Evolutionary conservation across 2,888 invertebrate species (phyloP).

Genomic region (Sicus ferrugineus): DNA sequence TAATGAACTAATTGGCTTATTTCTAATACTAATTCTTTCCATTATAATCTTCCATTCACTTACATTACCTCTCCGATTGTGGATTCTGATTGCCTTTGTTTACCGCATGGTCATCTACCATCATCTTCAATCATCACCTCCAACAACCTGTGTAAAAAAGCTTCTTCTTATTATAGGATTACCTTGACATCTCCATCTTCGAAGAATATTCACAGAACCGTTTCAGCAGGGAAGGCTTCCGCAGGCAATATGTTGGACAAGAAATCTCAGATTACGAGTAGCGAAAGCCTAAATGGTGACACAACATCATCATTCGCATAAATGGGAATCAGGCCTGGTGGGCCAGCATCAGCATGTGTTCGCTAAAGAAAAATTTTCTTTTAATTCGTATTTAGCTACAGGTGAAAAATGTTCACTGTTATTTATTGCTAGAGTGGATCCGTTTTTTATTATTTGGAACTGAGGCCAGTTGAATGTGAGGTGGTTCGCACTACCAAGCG

Average conservation of each 20-base stretch:
- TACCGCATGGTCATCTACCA: constrained; percentile 32
- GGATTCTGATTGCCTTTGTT: constrained; percentile 15
- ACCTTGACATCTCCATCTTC: constrained; percentile 64
- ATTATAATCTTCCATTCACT: constrained; percentile 1
- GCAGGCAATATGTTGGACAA: constrained; percentile 32
- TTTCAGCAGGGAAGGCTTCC: constrained; percentile 35
- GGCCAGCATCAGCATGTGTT: too few species aligned
- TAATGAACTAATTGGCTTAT: constrained; percentile 5
- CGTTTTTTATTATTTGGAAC: too few species aligned
- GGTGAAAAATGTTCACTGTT: neutral
- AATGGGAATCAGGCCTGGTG: neutral
- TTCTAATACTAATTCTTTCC: constrained; percentile 15
- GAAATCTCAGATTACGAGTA: constrained; percentile 33
- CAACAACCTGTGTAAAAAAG: constrained; percentile 52
- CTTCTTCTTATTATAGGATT: constrained; percentile 65
- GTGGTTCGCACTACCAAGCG: too few species aligned
- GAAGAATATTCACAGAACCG: constrained; percentile 57
- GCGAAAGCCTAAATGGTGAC: constrained; percentile 52
- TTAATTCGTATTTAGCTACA: neutral
- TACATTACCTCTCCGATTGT: neutral
- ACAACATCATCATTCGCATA: constrained; percentile 50
- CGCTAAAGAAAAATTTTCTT: too few species aligned
- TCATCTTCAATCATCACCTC: constrained; percentile 39
- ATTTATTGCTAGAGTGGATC: neutral
- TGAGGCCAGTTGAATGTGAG: too few species aligned